Evolutionary conservation across 2,113 vertebrate genomes (phyloP).

Genomic region (Eurypyga helias): DNA sequence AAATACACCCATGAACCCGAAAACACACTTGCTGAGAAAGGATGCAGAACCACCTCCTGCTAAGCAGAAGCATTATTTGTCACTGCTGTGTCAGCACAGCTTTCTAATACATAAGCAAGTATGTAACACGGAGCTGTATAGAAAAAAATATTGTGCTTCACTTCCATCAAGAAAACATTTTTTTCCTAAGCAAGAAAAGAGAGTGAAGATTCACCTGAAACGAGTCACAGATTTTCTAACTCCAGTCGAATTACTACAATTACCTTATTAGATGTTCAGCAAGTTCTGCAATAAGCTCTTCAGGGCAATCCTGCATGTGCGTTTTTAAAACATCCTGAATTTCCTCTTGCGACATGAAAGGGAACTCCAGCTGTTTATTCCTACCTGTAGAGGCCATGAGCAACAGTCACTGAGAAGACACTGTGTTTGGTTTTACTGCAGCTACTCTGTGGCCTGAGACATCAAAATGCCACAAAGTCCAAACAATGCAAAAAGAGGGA

Average conservation of each 20-base stretch:
- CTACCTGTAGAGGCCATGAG: constrained; percentile 74
- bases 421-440: not conserved
- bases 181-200: not conserved
- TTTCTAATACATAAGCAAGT: not conserved
- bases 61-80: not conserved
- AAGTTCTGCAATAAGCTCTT: constrained; percentile 89
- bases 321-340: constrained; percentile 85
- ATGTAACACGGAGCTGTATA: not conserved
- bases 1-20: not conserved
- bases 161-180: not conserved
- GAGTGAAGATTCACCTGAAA: not conserved
- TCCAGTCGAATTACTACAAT: not conserved
- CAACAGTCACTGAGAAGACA: not conserved
- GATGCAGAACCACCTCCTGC: not conserved
- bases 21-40: not conserved
- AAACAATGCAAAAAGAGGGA: not conserved
- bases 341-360: constrained; percentile 88
- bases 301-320: constrained; percentile 85
- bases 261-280: constrained; percentile 86
- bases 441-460: not conserved
- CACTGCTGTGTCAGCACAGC: not conserved
- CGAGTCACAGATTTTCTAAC: not conserved
- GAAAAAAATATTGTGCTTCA: not conserved
- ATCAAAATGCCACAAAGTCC: not conserved
- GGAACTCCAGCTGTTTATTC: constrained; percentile 80